Conservation (phyloP, 2,888 invertebrate genomes). For the Thymelicus acteon region DNA sequence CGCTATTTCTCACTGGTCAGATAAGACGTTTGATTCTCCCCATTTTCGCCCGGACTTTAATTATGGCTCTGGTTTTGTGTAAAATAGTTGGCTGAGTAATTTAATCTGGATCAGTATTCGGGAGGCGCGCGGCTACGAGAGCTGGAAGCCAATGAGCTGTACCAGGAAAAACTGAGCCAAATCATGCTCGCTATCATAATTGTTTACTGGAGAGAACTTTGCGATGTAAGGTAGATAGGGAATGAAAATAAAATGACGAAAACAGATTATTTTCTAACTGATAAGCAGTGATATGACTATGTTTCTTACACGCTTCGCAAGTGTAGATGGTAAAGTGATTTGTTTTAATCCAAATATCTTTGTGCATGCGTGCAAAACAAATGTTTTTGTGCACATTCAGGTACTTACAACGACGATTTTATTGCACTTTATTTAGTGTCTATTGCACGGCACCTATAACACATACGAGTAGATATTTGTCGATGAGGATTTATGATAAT, state of each 20-base stretch:
- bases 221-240: conserved; percentile 10
- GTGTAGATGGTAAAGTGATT: too few relatives aligned
- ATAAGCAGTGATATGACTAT: background rate
- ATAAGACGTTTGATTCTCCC: conserved; percentile 84
- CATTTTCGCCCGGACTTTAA: conserved; percentile 82
- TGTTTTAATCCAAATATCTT: too few relatives aligned
- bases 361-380: too few relatives aligned
- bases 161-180: conserved; percentile 61
- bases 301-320: too few relatives aligned
- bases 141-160: conserved; percentile 48
- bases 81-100: conserved; percentile 83
- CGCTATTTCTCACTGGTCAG: conserved; percentile 82
- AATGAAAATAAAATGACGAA: conserved; percentile 13
- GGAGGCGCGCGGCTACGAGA: conserved; percentile 63
- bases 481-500: too few relatives aligned
- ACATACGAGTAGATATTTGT: too few relatives aligned
- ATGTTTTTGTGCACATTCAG: too few relatives aligned
- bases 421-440: too few relatives aligned
- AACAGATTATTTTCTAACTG: background rate
- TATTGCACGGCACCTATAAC: too few relatives aligned
- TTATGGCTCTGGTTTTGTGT: conserved; percentile 83
- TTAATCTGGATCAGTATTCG: conserved; percentile 81
- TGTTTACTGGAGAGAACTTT: conserved; percentile 29
- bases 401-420: too few relatives aligned
- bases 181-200: conserved; percentile 34